Percentiles rank a stretch among this genome's conserved stretches.
phyloP scores from a whole-genome alignment of 2,888 invertebrate genomes.

The Rhorus exstirpatorius region DNA sequence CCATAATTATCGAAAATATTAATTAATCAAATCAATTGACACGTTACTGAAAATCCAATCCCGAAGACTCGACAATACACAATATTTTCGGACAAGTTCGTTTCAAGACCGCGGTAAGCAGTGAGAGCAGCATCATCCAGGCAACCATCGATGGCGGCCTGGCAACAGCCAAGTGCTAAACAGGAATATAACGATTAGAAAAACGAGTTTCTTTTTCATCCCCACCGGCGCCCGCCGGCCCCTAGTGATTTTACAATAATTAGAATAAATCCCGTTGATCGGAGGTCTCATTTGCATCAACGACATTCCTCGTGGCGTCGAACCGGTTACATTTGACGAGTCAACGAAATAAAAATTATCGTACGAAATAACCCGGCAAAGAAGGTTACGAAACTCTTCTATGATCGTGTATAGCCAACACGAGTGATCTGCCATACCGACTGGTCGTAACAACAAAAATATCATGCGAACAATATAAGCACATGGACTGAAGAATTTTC shows the following conservation, averaged over 20 bases:
- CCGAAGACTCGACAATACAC: constrained; percentile 5
- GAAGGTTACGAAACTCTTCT: constrained; percentile 35
- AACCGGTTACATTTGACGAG: neutral
- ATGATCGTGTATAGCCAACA: too few relatives aligned
- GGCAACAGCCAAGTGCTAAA: constrained; percentile 63
- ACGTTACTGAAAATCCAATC: constrained; percentile 11
- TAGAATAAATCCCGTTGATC: constrained; percentile 34
- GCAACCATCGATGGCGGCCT: constrained; percentile 47
- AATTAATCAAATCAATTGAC: neutral
- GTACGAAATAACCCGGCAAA: constrained; percentile 3
- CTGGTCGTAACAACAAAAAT: constrained; percentile 3
- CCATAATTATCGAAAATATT: neutral
- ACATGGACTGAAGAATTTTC: neutral
- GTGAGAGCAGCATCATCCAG: constrained; percentile 27
- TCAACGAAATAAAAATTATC: constrained; percentile 1
- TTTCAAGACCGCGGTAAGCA: neutral
- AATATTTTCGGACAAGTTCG: constrained; percentile 17
- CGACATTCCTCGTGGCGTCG: constrained; percentile 20
- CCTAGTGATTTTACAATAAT: constrained; percentile 66
- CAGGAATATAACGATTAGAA: constrained; percentile 57
- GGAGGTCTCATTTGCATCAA: constrained; percentile 49
- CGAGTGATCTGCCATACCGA: constrained; percentile 47
- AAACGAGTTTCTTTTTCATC: constrained; percentile 41
- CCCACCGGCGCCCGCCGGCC: too few relatives aligned
- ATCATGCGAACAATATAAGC: neutral